Percentiles rank a stretch among this genome's conserved stretches.
These are phyloP conservation scores for Podarcis raffonei DNA, from an alignment of 2,113 vertebrate species.

Conservation along the genomic window DNA sequence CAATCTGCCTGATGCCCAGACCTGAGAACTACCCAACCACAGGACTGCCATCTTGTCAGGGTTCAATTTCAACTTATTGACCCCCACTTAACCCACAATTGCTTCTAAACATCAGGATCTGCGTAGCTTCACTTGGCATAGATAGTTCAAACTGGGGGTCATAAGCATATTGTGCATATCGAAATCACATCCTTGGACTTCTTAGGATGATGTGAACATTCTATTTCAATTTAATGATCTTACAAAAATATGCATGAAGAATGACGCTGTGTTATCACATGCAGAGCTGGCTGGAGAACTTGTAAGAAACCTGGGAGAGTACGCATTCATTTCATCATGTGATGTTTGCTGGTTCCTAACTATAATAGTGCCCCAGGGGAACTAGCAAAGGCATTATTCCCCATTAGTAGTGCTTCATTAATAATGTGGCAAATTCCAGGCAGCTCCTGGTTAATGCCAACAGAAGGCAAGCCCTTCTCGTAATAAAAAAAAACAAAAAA, in stretches of 20 bases:
- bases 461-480: constrained; percentile 1
- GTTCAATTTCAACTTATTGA: too few species aligned
- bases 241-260: not conserved
- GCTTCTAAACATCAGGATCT: too few species aligned
- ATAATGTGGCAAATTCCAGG: constrained; percentile 6
- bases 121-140: too few species aligned
- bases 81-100: too few species aligned
- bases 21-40: too few species aligned
- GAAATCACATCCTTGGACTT: not conserved
- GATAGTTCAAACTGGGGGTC: too few species aligned
- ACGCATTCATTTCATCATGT: not conserved
- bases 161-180: not conserved
- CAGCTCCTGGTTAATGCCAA: not conserved
- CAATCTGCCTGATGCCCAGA: too few species aligned
- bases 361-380: not conserved
- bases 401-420: constrained; percentile 10
- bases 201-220: not conserved
- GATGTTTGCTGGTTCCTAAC: not conserved
- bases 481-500: constrained; percentile 20
- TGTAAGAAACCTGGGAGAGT: not conserved
- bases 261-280: not conserved
- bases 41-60: too few species aligned
- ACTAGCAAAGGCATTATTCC: not conserved
- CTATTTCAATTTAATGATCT: not conserved
- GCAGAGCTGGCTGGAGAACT: not conserved